Conservation (phyloP, 2,888 invertebrate species). For the Lithophane semibrunnea region DNA sequence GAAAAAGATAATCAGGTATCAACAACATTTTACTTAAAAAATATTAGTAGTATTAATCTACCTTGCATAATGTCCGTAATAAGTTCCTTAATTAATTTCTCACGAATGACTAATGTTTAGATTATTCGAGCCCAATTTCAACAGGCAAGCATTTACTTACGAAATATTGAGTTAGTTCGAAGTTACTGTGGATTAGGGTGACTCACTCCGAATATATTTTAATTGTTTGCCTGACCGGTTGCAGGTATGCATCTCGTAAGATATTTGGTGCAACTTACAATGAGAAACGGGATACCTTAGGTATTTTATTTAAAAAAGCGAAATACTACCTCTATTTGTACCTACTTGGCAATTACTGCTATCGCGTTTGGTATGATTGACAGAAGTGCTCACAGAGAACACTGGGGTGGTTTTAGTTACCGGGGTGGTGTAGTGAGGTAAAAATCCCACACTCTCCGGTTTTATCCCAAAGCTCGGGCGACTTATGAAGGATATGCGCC, state of each 20-base stretch:
- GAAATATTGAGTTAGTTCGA: conserved; percentile 55
- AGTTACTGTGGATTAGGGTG: conserved; percentile 59
- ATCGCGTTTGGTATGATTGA: too few relatives aligned
- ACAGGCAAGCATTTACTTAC: conserved; percentile 51
- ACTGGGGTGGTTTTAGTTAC: too few relatives aligned
- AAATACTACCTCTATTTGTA: neutral
- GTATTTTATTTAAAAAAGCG: neutral
- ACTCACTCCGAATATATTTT: conserved; percentile 69
- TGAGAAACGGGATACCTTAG: conserved; percentile 12
- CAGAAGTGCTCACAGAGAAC: too few relatives aligned
- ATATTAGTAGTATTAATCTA: neutral
- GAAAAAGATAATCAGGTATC: neutral
- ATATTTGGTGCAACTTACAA: conserved; percentile 42
- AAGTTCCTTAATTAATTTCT: conserved; percentile 19
- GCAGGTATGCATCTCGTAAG: conserved; percentile 51
- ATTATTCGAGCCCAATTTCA: conserved; percentile 44
- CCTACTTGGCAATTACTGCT: too few relatives aligned
- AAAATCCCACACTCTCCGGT: too few relatives aligned
- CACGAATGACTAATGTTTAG: conserved; percentile 58
- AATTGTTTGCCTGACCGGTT: conserved; percentile 62
- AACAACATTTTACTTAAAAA: neutral
- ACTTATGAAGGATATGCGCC: too few relatives aligned
- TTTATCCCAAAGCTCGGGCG: too few relatives aligned
- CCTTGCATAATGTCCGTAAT: conserved; percentile 21
- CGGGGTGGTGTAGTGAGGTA: too few relatives aligned